phyloP scores from a whole-genome alignment of 2,797 vertebrate genomes.

The Poecile montanus region DNA sequence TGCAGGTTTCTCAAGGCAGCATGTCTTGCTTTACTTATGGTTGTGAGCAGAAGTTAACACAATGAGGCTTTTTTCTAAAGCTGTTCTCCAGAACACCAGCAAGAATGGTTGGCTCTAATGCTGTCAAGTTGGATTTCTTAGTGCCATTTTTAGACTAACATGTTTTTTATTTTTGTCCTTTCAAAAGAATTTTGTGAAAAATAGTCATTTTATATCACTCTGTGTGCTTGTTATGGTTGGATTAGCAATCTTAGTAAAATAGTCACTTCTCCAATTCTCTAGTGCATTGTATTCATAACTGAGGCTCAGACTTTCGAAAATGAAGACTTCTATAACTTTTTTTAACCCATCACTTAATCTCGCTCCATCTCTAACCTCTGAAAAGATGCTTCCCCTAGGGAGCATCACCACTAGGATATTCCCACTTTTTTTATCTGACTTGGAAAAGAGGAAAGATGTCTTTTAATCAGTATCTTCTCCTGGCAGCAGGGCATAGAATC shows the following conservation, averaged over 20 bases:
- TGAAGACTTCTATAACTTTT: background rate
- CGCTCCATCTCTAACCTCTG: background rate
- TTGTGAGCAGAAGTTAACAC: background rate
- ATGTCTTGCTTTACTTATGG: background rate
- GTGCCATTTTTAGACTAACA: background rate
- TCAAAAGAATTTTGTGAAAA: background rate
- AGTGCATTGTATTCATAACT: background rate
- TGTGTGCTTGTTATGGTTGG: background rate
- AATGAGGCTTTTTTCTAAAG: background rate
- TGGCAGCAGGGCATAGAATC: background rate
- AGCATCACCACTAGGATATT: background rate
- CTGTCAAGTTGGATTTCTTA: background rate
- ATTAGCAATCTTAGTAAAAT: background rate
- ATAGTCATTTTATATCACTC: background rate
- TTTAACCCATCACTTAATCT: background rate
- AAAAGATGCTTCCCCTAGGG: background rate
- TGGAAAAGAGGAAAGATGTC: background rate
- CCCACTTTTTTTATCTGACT: background rate
- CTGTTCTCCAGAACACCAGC: background rate
- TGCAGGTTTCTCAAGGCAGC: background rate
- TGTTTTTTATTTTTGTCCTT: background rate
- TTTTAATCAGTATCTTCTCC: background rate
- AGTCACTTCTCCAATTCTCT: background rate
- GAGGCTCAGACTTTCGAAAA: background rate
- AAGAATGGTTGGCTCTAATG: background rate